Base-by-base conservation (phyloP, 2,888 invertebrate species). In the Isoperla grammatica region DNA sequence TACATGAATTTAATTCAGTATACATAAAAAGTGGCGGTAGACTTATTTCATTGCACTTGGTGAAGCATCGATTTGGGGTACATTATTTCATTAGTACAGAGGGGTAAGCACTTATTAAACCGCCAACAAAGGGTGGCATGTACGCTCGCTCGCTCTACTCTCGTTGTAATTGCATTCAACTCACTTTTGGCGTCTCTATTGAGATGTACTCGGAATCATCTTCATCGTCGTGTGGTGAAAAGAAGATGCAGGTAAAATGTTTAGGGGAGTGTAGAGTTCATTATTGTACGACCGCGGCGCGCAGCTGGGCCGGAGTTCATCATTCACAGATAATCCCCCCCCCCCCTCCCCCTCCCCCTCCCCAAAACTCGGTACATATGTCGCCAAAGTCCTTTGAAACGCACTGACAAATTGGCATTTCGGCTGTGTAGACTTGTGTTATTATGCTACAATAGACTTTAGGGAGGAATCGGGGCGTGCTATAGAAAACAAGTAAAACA, bases 381-480 rank as follows among this genome's bases (percentile, higher is more conserved):
- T 61, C 58, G 59, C 40, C 59, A 48, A 20, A 39, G 23, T 53
- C 61, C 55, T 64, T 63, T 64, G 60, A 64, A 50, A 60, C 57
- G 22, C 63, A 64, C 60, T 64, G 63, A 64, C 63, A 64, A 64
- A 64, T 64, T 64, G 63, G 60, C 63, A 64, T 64, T 57, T 62
- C 58, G 60, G 61, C 61, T 56, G 46, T 56, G 29, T 50, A 46
- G 53, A 57, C 40, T 53, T 55, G 58, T 61, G 58, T 56, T 61
- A 58, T 61, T 61, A 56, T 58, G 42, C 29, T 43, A 58, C 61
- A 61, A 61, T 61, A 29, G 56, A 45, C 39, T 35, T n/a, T 46
- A 46, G 55, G 29, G 53, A 20, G n/a, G 29, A 56, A 45, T 23
- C 17, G 39, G 35, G 42, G 48, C 20, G 39, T 56, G 56, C 46